Evolutionary conservation across 2,797 vertebrate genomes (phyloP).

Genomic region (Cryptoprocta ferox): DNA sequence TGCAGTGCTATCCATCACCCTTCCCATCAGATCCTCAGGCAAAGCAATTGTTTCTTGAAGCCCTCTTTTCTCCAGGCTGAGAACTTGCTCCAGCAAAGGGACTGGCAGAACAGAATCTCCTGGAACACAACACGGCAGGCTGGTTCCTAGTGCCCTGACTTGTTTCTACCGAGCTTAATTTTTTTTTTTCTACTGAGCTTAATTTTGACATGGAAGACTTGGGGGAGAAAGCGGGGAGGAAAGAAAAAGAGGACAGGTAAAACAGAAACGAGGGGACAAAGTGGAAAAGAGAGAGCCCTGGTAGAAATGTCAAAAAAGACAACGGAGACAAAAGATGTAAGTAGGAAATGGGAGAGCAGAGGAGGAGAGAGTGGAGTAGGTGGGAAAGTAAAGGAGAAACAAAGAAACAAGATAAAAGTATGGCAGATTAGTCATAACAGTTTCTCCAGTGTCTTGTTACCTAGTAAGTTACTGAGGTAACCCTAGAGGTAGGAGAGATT

Average conservation of each 20-base stretch:
- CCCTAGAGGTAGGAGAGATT: not conserved
- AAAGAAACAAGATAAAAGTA: not conserved
- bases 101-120: slow-evolving; percentile 30
- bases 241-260: not conserved
- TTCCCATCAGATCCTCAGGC: slow-evolving; percentile 33
- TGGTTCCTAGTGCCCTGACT: not conserved
- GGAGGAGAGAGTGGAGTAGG: not conserved
- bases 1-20: slow-evolving; percentile 86
- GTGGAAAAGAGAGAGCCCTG: not conserved
- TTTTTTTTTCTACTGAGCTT: not conserved
- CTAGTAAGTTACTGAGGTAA: not conserved
- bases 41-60: slow-evolving; percentile 65
- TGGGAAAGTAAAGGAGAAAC: slow-evolving; percentile 5
- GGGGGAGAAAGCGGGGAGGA: slow-evolving; percentile 37
- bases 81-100: slow-evolving; percentile 33
- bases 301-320: not conserved
- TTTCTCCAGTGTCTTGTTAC: not conserved
- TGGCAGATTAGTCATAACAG: not conserved
- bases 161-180: slow-evolving; percentile 9
- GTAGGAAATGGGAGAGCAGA: not conserved
- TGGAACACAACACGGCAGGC: not conserved
- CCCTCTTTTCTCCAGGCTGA: not conserved
- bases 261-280: not conserved
- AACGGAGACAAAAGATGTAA: not conserved
- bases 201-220: slow-evolving; percentile 56